These are phyloP conservation scores for Drosophila subobscura DNA, from an alignment of 1,140 invertebrate genomes.

Conservation along the genomic window DNA sequence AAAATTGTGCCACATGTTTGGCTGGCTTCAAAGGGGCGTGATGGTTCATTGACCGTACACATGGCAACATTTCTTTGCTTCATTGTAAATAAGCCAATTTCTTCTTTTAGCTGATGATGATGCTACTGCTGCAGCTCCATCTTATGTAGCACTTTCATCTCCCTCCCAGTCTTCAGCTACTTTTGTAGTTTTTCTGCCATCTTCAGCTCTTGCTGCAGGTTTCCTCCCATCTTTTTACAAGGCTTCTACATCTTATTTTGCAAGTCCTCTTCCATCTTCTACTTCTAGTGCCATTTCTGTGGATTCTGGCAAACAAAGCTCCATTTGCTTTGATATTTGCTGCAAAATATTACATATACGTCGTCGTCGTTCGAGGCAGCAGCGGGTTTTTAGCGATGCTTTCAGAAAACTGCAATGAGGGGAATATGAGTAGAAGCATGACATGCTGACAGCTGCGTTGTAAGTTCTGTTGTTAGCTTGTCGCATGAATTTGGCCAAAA, in stretches of 20 bases:
- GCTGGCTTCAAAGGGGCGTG: constrained; percentile 7
- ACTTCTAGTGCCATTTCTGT: constrained; percentile 10
- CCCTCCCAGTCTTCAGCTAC: neutral
- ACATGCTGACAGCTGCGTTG: constrained; percentile 50
- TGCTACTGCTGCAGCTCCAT: constrained; percentile 12
- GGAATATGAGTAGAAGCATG: constrained; percentile 13
- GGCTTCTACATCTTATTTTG: neutral
- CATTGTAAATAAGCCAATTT: constrained; percentile 71
- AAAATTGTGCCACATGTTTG: constrained; percentile 8
- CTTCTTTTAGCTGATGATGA: constrained; percentile 24
- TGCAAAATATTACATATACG: constrained; percentile 69
- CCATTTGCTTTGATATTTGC: constrained; percentile 59
- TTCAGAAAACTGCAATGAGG: constrained; percentile 28
- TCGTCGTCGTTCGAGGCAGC: neutral
- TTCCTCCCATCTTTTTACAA: too few relatives aligned
- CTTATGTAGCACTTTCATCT: neutral
- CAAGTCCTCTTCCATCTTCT: neutral
- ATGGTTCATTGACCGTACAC: constrained; percentile 54
- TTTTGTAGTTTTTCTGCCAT: neutral
- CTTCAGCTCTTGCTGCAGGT: too few relatives aligned
- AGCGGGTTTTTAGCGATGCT: constrained; percentile 8
- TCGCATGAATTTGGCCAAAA: constrained; percentile 19
- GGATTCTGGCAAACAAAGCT: constrained; percentile 65
- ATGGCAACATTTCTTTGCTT: constrained; percentile 24
- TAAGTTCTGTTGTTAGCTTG: constrained; percentile 35